Percentiles rank a stretch among this genome's conserved stretches.
These are phyloP conservation scores for Linhomoeus sp. DNA, from an alignment of 2,888 invertebrate species.

Conservation along the genomic window DNA sequence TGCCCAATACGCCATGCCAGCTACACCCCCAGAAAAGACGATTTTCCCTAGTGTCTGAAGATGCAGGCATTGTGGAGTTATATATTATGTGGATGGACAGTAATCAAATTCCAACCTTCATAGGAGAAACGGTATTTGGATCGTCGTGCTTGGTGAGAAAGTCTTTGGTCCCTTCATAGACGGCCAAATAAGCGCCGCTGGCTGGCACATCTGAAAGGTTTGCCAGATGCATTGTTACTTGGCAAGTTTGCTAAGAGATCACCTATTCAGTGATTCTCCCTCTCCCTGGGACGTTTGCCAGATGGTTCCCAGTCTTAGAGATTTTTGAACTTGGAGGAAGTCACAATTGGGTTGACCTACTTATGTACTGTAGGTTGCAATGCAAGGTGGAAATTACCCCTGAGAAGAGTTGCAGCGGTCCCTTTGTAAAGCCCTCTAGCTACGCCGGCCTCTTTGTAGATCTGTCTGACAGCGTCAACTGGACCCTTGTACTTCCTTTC, in stretches of 20 bases:
- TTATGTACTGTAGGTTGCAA: no score
- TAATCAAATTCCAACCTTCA: no score
- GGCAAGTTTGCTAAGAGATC: no score
- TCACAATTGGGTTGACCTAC: no score
- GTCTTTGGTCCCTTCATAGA: constrained; percentile 71
- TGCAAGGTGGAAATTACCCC: no score
- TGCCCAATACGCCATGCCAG: constrained; percentile 85
- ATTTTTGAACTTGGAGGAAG: no score
- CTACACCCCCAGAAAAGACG: constrained; percentile 78
- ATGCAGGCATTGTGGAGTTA: not conserved
- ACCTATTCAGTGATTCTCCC: no score
- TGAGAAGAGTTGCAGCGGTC: constrained; percentile 56
- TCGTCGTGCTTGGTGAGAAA: not conserved
- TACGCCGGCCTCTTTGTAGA: constrained; percentile 79
- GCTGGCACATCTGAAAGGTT: constrained; percentile 89
- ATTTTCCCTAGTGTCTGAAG: constrained; percentile 41
- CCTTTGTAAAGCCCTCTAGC: constrained; percentile 78
- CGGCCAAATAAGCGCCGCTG: constrained; percentile 91
- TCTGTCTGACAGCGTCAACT: constrained; percentile 64
- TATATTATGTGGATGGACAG: not conserved
- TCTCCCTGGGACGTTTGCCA: no score
- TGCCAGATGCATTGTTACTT: no score
- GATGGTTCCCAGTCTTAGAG: no score
- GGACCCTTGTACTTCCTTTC: constrained; percentile 69
- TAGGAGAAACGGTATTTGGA: no score